phyloP scores from a whole-genome alignment of 2,113 vertebrate species.

The Psammodynastes pulverulentus region DNA sequence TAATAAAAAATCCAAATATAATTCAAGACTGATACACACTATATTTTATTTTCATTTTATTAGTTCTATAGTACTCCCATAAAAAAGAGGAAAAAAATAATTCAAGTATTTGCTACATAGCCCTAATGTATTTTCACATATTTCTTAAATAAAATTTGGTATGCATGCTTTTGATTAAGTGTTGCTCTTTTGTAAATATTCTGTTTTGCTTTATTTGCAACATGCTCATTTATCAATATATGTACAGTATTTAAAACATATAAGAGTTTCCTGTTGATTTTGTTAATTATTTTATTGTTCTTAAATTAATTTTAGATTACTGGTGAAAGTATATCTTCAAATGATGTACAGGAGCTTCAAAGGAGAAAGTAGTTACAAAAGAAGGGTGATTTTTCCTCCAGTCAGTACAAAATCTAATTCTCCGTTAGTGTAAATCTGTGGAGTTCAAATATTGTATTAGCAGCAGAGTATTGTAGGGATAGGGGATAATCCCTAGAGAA shows the following conservation, averaged over 20 bases:
- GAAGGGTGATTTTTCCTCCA: background rate
- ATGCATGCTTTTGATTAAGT: background rate
- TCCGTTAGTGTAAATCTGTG: constrained; percentile 34
- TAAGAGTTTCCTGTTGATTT: constrained; percentile 1
- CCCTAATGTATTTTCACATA: background rate
- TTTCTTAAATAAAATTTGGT: background rate
- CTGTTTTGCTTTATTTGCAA: background rate
- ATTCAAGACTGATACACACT: background rate
- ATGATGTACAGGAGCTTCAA: constrained; percentile 18
- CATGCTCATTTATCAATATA: background rate
- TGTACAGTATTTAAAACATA: background rate
- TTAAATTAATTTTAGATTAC: constrained; percentile 8
- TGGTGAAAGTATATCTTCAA: constrained; percentile 24
- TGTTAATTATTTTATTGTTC: constrained; percentile 19
- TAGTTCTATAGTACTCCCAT: background rate
- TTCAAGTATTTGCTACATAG: background rate
- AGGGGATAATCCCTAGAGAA: constrained; percentile 37
- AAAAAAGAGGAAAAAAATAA: background rate
- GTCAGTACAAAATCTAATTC: constrained; percentile 24
- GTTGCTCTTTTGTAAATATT: background rate
- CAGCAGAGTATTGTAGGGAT: constrained; percentile 32
- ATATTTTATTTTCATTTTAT: background rate
- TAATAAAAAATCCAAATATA: background rate
- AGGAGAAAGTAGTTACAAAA: constrained; percentile 25
- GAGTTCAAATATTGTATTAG: constrained; percentile 41